Evolutionary conservation across 2,888 invertebrate genomes (phyloP), one percentile per base, ranked within the genome.

Genomic region (Eurois occulta): DNA sequence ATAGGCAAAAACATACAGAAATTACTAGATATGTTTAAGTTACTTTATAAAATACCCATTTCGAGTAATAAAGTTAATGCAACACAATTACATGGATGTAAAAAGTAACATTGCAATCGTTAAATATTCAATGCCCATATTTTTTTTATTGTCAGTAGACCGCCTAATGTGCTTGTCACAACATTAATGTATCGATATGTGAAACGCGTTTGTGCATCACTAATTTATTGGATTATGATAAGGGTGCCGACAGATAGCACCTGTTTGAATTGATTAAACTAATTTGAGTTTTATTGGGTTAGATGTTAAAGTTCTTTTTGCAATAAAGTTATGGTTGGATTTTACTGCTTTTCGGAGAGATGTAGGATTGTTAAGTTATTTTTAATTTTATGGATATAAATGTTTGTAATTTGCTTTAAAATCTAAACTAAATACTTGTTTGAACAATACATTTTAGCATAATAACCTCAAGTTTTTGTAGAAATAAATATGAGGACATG

Each of bases 121-220:
- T 74, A 78, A 85, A 76, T 84, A 84, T 81, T 82, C 80, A 75
- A 77, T 84, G 67, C 48, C 60, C 46, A 79, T 72, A 68, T 64
- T 74, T 80, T 85, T 88, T 84, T 86, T 67, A 67, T 76, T 75
- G 21, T 58, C 68, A 75, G 28, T 83, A 80, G 81, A 77, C 83
- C 81, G 72, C 85, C 86, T 89, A 90, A 89, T 86, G 87, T 84
- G 87, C 83, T 86, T 88, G 88, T 86, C 87, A 86, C 83, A 85
- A 83, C 68, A 77, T 70, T 83, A 82, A 88, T 85, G 85, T 86
- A 87, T 88, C 88, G 91, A 91, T 89, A 91, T 87, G 85, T 89
- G 88, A 87, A 88, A 81, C 81, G 82, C 86, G 70, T 84, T 87
- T 86, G 85, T 84, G 87, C 91, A 90, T 89, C 91, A 90, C 90